phyloP scores from a whole-genome alignment of 2,888 invertebrate species.

The Hypomecis atomaria region DNA sequence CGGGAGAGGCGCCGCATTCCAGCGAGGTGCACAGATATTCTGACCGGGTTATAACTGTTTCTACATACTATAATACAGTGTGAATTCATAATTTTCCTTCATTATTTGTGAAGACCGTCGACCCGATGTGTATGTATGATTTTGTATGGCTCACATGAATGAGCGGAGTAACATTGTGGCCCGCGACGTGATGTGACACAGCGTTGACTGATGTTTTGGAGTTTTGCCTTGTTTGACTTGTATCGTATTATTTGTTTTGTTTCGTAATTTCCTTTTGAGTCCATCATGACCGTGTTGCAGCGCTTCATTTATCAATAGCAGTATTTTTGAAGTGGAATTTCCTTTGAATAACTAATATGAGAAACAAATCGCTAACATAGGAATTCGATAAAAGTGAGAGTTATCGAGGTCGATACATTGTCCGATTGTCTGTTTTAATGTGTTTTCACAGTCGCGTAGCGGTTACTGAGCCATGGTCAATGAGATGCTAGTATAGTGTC shows the following conservation, averaged over 20 bases:
- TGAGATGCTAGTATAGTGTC: conserved; percentile 66
- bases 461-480: conserved; percentile 60
- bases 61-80: too few species aligned
- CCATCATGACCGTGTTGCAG: conserved; percentile 2
- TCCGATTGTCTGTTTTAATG: conserved; percentile 41
- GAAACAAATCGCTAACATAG: conserved; percentile 39
- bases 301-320: conserved; percentile 7
- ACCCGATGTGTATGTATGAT: conserved; percentile 8
- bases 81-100: conserved; percentile 2
- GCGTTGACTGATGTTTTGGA: conserved; percentile 27
- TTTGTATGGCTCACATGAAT: conserved; percentile 18
- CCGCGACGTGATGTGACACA: conserved; percentile 18
- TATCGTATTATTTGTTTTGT: conserved; percentile 27
- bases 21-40: too few species aligned
- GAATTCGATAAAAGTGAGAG: conserved; percentile 66
- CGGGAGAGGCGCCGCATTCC: too few species aligned
- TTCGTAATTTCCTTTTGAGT: conserved; percentile 21
- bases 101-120: conserved; percentile 15
- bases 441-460: conserved; percentile 50
- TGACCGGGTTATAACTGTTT: too few species aligned
- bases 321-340: conserved; percentile 1
- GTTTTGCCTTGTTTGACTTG: conserved; percentile 20
- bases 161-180: conserved; percentile 19
- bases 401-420: conserved; percentile 55
- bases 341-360: conserved; percentile 5